Conservation (phyloP, 2,797 vertebrate genomes). For the Crocidura indochinensis region DNA sequence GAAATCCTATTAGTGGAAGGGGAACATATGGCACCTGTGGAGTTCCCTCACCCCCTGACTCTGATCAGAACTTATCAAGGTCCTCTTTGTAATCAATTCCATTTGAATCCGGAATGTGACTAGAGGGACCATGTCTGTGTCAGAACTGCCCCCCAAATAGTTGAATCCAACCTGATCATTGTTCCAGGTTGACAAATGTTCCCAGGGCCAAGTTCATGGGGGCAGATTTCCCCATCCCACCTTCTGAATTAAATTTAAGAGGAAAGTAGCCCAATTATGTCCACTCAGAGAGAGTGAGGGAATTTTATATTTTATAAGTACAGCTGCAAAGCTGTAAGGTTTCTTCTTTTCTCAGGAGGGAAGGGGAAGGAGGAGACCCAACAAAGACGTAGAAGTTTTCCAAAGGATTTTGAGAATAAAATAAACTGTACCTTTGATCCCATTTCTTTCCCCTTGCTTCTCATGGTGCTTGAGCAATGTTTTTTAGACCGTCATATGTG, state of each 20-base stretch:
- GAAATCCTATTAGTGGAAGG: slow-evolving; percentile 37
- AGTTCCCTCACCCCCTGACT: neutral
- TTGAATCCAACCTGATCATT: neutral
- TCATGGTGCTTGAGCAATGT: neutral
- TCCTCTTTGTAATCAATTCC: neutral
- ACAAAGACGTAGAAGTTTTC: neutral
- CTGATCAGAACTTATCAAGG: neutral
- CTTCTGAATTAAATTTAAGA: slow-evolving; percentile 44
- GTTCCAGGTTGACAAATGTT: slow-evolving; percentile 23
- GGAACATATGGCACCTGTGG: accelerated
- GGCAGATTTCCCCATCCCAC: neutral
- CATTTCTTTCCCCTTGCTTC: neutral
- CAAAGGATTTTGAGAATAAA: slow-evolving; percentile 35
- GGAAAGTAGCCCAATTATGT: neutral
- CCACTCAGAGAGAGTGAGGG: neutral
- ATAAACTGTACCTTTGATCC: neutral
- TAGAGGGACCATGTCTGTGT: neutral
- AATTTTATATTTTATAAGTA: no score
- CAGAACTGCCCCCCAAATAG: neutral
- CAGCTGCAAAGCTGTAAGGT: no score
- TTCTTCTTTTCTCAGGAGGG: neutral
- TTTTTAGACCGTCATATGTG: neutral
- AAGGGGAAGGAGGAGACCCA: neutral
- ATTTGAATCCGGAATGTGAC: neutral
- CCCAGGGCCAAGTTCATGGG: neutral